A percentile compares a stretch with the other conserved stretches of the same genome.
Conservation (phyloP, 2,113 vertebrate species). For the Atrichornis clamosus region DNA sequence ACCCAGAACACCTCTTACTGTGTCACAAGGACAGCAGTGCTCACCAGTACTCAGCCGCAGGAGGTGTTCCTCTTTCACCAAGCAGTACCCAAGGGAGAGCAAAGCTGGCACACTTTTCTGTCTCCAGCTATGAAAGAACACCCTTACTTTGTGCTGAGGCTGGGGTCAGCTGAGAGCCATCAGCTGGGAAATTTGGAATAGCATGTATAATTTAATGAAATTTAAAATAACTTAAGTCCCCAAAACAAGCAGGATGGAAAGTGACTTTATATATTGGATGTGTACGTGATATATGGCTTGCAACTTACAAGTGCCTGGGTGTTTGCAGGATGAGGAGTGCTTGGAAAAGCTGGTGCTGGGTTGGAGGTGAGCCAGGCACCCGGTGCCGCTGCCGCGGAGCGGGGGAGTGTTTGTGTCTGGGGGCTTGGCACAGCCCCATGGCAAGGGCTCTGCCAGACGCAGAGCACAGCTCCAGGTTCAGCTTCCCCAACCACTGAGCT, state of each 20-base stretch:
- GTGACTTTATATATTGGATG: background rate
- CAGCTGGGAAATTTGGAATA: background rate
- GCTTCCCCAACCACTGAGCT: background rate
- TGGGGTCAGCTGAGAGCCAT: background rate
- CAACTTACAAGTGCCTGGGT: background rate
- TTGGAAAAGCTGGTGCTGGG: background rate
- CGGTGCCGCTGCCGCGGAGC: fast-evolving
- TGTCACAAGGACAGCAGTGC: background rate
- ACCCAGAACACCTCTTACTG: background rate
- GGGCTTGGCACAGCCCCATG: background rate
- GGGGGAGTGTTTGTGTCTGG: background rate
- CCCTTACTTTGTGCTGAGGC: background rate
- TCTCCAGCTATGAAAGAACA: background rate
- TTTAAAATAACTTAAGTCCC: background rate
- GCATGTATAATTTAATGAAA: background rate
- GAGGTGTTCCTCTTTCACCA: background rate
- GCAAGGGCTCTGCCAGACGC: background rate
- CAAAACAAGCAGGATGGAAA: background rate
- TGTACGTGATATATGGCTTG: background rate
- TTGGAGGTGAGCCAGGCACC: background rate
- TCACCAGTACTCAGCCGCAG: background rate
- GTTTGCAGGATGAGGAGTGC: background rate
- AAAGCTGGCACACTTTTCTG: background rate
- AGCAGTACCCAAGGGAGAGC: background rate
- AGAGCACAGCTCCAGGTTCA: background rate